Percentiles rank a stretch among this genome's conserved stretches.
These are phyloP conservation scores for Homalodisca vitripennis DNA, from an alignment of 1,140 invertebrate species.

Conservation along the genomic window DNA sequence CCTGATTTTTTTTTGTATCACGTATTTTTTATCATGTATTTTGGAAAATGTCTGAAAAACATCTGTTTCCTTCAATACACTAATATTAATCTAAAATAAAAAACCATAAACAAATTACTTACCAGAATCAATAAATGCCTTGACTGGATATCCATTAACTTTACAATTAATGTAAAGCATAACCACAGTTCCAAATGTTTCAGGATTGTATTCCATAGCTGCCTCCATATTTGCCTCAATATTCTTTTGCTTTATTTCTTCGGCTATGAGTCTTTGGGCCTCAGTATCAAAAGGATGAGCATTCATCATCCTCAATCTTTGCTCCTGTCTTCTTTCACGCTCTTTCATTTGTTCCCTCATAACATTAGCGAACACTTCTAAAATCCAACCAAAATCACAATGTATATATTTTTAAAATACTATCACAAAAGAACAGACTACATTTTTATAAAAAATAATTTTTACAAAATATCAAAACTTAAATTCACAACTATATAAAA, in stretches of 20 bases:
- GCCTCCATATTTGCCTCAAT: conserved; percentile 99
- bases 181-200: conserved; percentile 94
- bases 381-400: not conserved
- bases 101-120: not conserved
- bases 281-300: conserved; percentile 95
- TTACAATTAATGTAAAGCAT: conserved; percentile 97
- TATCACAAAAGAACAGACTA: too few species aligned
- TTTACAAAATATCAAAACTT: too few species aligned
- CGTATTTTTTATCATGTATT: too few species aligned
- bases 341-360: conserved; percentile 78
- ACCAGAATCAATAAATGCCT: conserved; percentile 97
- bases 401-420: too few species aligned
- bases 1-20: too few species aligned
- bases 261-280: conserved; percentile 90
- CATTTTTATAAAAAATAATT: too few species aligned
- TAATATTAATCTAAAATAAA: too few species aligned
- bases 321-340: conserved; percentile 74
- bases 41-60: too few species aligned
- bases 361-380: conserved; percentile 80
- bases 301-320: conserved; percentile 82
- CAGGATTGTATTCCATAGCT: conserved; percentile 97
- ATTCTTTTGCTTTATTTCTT: conserved; percentile 94
- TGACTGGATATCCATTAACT: conserved; percentile 94
- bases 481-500: too few species aligned
- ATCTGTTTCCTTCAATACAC: too few species aligned